phyloP scores from a whole-genome alignment of 2,113 vertebrate genomes.

The Chionomys nivalis region DNA sequence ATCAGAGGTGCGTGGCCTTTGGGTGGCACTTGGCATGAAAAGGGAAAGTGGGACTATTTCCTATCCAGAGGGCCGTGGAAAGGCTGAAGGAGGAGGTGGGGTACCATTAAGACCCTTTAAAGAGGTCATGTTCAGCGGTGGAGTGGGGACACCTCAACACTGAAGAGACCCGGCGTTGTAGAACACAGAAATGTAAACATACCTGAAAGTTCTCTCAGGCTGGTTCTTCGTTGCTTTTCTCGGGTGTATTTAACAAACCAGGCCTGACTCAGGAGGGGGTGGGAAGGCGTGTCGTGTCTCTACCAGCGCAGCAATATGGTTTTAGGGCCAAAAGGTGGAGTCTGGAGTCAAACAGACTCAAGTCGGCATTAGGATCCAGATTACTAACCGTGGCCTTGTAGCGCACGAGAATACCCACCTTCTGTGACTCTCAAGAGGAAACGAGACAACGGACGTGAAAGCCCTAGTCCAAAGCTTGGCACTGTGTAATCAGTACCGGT shows the following conservation, averaged over 20 bases:
- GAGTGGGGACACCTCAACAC: accelerated
- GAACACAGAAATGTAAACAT: not conserved
- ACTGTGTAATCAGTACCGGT: not conserved
- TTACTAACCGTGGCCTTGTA: not conserved
- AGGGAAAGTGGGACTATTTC: not conserved
- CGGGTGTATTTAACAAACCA: not conserved
- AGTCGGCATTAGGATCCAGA: not conserved
- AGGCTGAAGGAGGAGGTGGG: not conserved
- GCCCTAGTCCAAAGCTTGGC: not conserved
- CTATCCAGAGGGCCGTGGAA: not conserved
- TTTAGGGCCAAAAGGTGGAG: not conserved
- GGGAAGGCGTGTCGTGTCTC: not conserved
- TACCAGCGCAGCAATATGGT: not conserved
- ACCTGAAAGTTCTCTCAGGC: not conserved
- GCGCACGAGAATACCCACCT: not conserved
- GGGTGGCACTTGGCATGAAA: not conserved
- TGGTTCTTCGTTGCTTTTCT: not conserved
- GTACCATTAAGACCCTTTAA: not conserved
- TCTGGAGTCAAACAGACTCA: not conserved
- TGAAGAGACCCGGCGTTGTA: not conserved
- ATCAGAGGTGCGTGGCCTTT: not conserved
- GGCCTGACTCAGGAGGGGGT: not conserved
- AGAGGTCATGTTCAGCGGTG: not conserved
- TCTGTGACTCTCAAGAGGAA: not conserved
- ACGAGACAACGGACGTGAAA: not conserved